A percentile compares a stretch with the other conserved stretches of the same genome.
Conservation (phyloP, 2,888 invertebrate genomes). For the Deroplatys truncata region DNA sequence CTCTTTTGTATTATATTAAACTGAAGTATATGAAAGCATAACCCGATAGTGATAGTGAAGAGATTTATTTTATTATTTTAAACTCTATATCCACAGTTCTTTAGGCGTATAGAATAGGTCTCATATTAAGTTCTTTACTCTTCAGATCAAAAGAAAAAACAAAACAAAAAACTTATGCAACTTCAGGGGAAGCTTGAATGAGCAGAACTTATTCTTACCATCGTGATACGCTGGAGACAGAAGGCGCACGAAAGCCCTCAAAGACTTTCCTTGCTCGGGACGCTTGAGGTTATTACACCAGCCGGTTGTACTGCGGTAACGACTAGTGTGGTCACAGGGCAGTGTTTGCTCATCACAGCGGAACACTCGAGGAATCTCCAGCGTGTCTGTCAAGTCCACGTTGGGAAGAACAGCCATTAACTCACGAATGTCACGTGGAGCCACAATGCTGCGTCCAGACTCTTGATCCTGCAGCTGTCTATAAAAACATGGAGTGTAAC, state of each 20-base stretch:
- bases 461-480: slow-evolving; percentile 42
- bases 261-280: slow-evolving; percentile 45
- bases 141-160: too few species aligned
- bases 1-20: too few species aligned
- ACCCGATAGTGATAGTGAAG: too few species aligned
- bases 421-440: slow-evolving; percentile 40
- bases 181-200: neutral
- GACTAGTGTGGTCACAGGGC: slow-evolving; percentile 49
- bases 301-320: slow-evolving; percentile 45
- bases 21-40: too few species aligned
- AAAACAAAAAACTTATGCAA: too few species aligned
- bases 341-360: slow-evolving; percentile 45
- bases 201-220: slow-evolving; percentile 36
- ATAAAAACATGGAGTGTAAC: neutral
- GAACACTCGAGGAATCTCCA: slow-evolving; percentile 44
- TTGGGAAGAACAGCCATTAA: slow-evolving; percentile 45
- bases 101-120: too few species aligned
- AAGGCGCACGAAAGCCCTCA: slow-evolving; percentile 44
- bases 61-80: too few species aligned
- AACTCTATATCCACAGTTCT: too few species aligned
- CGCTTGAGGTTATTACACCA: slow-evolving; percentile 50
- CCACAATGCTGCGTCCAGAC: slow-evolving; percentile 33
- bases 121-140: too few species aligned
- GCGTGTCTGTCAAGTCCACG: slow-evolving; percentile 44
- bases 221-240: slow-evolving; percentile 46